Conservation (phyloP, 2,113 vertebrate species). For the Anhinga rufa region DNA sequence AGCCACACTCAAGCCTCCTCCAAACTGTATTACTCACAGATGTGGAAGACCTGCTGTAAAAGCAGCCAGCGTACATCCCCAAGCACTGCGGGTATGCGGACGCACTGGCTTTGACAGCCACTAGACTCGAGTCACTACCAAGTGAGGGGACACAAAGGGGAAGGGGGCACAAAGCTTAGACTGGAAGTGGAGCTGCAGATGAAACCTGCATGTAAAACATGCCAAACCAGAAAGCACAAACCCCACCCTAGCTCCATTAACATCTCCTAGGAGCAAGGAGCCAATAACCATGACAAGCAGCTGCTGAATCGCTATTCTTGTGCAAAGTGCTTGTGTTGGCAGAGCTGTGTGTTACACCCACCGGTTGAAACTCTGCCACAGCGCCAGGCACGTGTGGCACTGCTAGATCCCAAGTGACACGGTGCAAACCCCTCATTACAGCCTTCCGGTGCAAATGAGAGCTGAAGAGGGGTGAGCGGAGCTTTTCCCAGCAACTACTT, state of each 20-base stretch:
- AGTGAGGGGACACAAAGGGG: too few species aligned
- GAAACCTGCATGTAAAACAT: fast-evolving
- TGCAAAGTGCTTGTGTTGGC: fast-evolving
- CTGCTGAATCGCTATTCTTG: not conserved
- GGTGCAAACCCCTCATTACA: not conserved
- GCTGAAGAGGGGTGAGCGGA: not conserved
- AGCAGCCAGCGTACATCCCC: not conserved
- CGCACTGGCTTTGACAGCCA: not conserved
- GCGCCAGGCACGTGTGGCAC: fast-evolving
- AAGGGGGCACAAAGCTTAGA: not conserved
- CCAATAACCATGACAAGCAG: fast-evolving
- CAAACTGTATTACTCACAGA: not conserved
- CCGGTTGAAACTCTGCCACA: fast-evolving
- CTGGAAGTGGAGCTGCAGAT: not conserved
- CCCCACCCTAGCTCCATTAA: not conserved
- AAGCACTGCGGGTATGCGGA: not conserved
- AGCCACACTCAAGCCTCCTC: not conserved
- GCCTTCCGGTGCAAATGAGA: not conserved
- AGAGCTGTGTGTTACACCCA: fast-evolving
- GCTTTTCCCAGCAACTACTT: constrained; percentile 56
- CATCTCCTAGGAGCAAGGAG: not conserved
- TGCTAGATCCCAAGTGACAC: not conserved
- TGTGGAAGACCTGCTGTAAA: not conserved
- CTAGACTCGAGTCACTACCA: too few species aligned
- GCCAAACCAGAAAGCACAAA: not conserved